phyloP scores from a whole-genome alignment of 1,140 invertebrate genomes.

The Orchestia grillus region DNA sequence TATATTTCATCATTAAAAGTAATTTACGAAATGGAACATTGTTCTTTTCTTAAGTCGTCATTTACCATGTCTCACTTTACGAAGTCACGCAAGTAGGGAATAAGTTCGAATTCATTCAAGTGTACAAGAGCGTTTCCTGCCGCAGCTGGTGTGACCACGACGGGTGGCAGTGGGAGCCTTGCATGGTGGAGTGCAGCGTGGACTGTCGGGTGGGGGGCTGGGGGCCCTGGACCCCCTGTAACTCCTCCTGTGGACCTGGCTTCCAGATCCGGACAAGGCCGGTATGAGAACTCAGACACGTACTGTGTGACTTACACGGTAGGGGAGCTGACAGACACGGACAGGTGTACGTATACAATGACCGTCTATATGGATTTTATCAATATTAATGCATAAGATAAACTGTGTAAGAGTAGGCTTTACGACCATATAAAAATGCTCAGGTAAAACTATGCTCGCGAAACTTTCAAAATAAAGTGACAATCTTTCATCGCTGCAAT shows the following conservation, averaged over 20 bases:
- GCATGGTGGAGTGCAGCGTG: slow-evolving; percentile 70
- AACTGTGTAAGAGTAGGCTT: too few species aligned
- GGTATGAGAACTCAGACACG: slow-evolving; percentile 71
- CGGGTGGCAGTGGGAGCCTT: slow-evolving; percentile 63
- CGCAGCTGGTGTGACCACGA: slow-evolving; percentile 61
- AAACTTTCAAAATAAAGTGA: too few species aligned
- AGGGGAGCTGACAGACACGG: too few species aligned
- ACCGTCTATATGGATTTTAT: too few species aligned
- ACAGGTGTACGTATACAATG: too few species aligned
- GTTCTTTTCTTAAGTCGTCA: neutral
- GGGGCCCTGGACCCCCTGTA: slow-evolving; percentile 70
- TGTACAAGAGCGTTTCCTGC: neutral
- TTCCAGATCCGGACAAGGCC: slow-evolving; percentile 73
- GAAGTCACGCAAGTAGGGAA: neutral
- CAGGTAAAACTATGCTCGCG: too few species aligned
- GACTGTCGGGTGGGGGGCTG: slow-evolving; percentile 75
- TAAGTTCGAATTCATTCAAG: neutral
- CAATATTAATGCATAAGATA: too few species aligned
- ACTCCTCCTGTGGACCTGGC: slow-evolving; percentile 73
- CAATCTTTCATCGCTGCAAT: too few species aligned
- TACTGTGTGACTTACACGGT: too few species aligned
- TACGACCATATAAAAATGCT: too few species aligned
- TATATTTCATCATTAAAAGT: neutral
- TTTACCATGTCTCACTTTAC: neutral
- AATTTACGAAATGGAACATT: neutral